Conservation (phyloP, 2,797 vertebrate genomes). For the Botia kubotai region DNA sequence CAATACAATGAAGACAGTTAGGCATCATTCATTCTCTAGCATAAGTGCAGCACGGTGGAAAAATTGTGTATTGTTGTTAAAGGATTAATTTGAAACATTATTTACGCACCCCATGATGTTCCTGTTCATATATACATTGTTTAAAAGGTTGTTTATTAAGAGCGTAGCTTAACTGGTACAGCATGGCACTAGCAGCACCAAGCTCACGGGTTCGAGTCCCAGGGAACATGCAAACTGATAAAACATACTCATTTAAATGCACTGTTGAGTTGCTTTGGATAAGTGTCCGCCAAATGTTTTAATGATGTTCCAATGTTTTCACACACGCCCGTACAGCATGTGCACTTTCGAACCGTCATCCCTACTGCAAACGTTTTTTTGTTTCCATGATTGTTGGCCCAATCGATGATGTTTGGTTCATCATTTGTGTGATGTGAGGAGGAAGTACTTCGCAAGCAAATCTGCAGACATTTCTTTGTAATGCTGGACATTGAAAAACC, state of each 20-base stretch:
- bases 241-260: neutral
- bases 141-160: no score
- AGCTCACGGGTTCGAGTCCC: no score
- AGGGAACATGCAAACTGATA: no score
- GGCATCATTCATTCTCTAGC: neutral
- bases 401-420: no score
- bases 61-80: no score
- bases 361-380: no score
- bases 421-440: no score
- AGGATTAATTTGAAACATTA: neutral
- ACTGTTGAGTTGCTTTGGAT: neutral
- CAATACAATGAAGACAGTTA: neutral
- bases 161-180: neutral
- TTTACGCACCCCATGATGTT: neutral
- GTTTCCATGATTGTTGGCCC: no score
- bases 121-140: no score
- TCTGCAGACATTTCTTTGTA: neutral
- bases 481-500: neutral
- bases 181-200: neutral
- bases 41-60: neutral
- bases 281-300: neutral
- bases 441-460: neutral
- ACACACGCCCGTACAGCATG: no score
- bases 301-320: neutral
- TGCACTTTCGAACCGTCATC: no score